Base-by-base conservation (phyloP, 2,888 invertebrate species). In the Junonia oenone region DNA sequence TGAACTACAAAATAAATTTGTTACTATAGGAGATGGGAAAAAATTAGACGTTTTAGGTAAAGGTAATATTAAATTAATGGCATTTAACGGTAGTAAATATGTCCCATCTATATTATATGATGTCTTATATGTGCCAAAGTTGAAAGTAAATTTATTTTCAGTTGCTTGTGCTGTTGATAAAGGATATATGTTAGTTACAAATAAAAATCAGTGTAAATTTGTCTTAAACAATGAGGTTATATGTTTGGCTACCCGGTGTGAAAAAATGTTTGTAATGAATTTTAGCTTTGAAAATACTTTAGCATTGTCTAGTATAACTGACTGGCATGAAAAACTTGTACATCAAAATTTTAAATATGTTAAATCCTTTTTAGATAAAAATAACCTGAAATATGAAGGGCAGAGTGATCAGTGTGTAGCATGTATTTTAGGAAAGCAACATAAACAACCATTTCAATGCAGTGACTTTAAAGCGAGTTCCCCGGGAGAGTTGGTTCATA, bases 101-200 rank as follows among this genome's bases (percentile, higher is more conserved):
- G 19, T 43, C 11, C n/a, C 43, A 9, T 11, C 9, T 22, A 43
- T 26, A 13, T 22, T 48, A 11, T 11, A 19, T 33, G 17, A 47
- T n/a, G 47, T 47, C 15, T 13, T 47, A 11, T 47, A 47, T 47
- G 33, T 47, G 17, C 33, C 31, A 15, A 17, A 47, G 9, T 17
- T 47, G 13, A 47, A 47, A 17, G 47, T 33, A 47, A 47, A 47
- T 14, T 33, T 47, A 47, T 47, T 47, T 19, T 47, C 47, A 15
- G 2, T 47, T 9, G 19, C 31, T 13, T 15, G 15, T 14, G 47
- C 14, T 31, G 31, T 47, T 15, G 17, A 47, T 47, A 47, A 47
- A 33, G 47, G 31, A 15, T 13, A 47, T 13, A 17, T 3, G 13
- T 8, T 47, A 15, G 17, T 17, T 15, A 17, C 33, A 15, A 13